A percentile compares a stretch with the other conserved stretches of the same genome.
phyloP scores from a whole-genome alignment of 2,888 invertebrate species.

The Thereva nobilitata region DNA sequence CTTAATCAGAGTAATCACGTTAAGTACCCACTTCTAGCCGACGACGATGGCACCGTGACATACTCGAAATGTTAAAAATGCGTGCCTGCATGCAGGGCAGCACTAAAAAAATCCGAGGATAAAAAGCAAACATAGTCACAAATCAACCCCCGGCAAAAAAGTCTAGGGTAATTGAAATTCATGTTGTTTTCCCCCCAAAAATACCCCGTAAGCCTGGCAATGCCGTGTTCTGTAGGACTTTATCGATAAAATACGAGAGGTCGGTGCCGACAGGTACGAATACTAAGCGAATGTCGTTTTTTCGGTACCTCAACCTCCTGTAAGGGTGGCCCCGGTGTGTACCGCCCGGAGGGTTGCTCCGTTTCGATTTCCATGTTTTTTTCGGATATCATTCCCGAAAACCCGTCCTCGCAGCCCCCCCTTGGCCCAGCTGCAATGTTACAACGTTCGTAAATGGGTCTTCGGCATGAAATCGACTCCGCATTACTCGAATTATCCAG shows the following conservation, averaged over 20 bases:
- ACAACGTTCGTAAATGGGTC: conserved; percentile 28
- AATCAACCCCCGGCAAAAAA: no score
- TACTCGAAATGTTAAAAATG: no score
- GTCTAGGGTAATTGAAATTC: no score
- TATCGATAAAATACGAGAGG: conserved; percentile 32
- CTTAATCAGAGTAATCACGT: no score
- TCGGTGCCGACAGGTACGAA: conserved; percentile 33
- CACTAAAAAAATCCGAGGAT: no score
- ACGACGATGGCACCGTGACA: no score
- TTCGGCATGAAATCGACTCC: conserved; percentile 34
- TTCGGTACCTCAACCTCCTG: neutral
- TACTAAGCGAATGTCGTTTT: conserved; percentile 23
- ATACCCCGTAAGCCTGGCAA: conserved; percentile 13
- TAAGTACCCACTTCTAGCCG: no score
- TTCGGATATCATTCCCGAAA: conserved; percentile 14
- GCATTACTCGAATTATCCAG: conserved; percentile 33
- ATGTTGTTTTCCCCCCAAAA: no score
- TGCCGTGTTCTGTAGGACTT: neutral
- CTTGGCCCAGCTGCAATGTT: conserved; percentile 9
- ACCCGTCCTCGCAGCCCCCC: neutral
- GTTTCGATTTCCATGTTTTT: conserved; percentile 23
- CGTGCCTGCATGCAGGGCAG: no score
- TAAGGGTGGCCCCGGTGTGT: no score
- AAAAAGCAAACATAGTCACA: no score
- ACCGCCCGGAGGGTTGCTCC: neutral